A percentile compares a stretch with the other conserved stretches of the same genome.
phyloP scores from a whole-genome alignment of 2,113 vertebrate genomes.

The Menidia beryllina region DNA sequence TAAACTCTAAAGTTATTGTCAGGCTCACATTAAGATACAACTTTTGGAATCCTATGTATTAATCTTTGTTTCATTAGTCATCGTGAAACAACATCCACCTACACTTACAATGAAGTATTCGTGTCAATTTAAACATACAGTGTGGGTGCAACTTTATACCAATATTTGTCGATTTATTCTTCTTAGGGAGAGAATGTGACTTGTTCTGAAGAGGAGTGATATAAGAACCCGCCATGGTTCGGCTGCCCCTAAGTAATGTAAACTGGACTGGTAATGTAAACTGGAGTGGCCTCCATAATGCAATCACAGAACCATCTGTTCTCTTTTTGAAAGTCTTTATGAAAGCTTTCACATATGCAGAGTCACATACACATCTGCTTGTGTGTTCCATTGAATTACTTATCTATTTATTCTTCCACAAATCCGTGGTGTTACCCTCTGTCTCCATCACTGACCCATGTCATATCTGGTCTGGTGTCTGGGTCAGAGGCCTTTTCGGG shows the following conservation, averaged over 20 bases:
- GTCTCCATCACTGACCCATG: slow-evolving; percentile 39
- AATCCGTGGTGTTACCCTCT: slow-evolving; percentile 8
- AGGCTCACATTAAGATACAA: too few species aligned
- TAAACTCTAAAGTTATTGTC: too few species aligned
- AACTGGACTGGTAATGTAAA: slow-evolving; percentile 7
- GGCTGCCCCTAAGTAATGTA: not conserved
- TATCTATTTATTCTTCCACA: not conserved
- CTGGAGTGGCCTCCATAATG: slow-evolving; percentile 3
- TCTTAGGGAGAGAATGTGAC: too few species aligned
- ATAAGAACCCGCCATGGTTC: too few species aligned
- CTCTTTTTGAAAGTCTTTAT: not conserved
- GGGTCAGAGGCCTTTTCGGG: slow-evolving; percentile 28
- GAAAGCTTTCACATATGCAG: not conserved
- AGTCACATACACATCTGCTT: slow-evolving; percentile 8
- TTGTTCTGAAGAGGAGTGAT: not conserved
- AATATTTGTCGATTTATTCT: too few species aligned
- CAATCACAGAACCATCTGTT: slow-evolving; percentile 25
- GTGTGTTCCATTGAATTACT: not conserved
- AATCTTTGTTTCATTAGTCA: too few species aligned
- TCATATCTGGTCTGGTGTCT: slow-evolving; percentile 29
- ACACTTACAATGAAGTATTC: too few species aligned
- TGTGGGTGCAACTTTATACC: too few species aligned
- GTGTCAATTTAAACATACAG: too few species aligned
- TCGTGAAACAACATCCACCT: too few species aligned
- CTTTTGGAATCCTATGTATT: too few species aligned